Base-by-base conservation (phyloP, 2,113 vertebrate genomes). In the Ptilonorhynchus violaceus region DNA sequence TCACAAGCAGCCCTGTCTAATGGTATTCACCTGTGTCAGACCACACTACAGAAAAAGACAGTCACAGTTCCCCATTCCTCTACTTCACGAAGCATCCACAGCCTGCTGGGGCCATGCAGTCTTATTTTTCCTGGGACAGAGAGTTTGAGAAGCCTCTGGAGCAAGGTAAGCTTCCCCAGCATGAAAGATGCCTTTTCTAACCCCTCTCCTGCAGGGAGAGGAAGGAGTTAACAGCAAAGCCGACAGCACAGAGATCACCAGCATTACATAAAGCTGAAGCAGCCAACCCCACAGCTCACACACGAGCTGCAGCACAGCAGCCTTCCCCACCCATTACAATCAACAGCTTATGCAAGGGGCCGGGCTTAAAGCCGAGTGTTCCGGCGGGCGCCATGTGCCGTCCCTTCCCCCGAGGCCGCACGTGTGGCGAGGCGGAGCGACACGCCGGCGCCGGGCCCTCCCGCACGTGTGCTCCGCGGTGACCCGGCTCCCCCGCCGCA, bases 291-390 rank as follows among this genome's bases (percentile, higher is more conserved):
- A 33, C 35, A 46, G 96, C 89, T 87, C 78, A n/a, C 80, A 22
- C 25, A 5, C 15, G n/a, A 89, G 87, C 75, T 0, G 78, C 60
- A 30, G 79, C 67, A 23, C 52, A 60, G 55, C 44, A 28, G 86
- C 78, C 67, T 62, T 87, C 84, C 56, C 49, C 77, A 77, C 82
- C 73, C 89, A 24, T 27, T 5, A 39, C 52, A 55, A 92, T 92
- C 95, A 94, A 87, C 95, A 95, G 84, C 97, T 98, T 98, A 97
- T 56, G 97, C 97, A 98, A 98, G 88, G 68, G 91, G 85, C 62
- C 60, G 93, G 89, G 91, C 96, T 88, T 49, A 46, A 0, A 44
- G 84, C 75, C 75, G 13, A 73, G 75, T 0, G 31, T 17, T 62
- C 15, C 31, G 17, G 92, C n/a, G 10, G 66, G 7, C n/a, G 53